Evolutionary conservation across 2,888 invertebrate species (phyloP), one percentile per base, ranked within the genome.

Genomic region (Scotopteryx bipunctaria): DNA sequence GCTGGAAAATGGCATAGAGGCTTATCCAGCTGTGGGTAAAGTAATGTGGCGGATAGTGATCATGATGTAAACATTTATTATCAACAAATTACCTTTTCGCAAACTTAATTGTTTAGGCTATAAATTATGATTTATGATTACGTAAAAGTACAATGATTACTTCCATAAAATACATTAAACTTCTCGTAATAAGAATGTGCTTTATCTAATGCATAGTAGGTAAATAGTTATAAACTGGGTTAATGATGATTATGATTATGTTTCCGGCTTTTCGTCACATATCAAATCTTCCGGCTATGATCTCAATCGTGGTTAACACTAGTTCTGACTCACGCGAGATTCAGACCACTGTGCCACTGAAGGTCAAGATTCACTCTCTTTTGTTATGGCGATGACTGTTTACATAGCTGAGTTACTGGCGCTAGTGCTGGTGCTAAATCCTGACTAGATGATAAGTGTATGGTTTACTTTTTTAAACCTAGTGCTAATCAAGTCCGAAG

Each of bases 291-390:
- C 36, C 51, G 41, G 45, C 35, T 11, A 41, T 29, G 8, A 14
- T 33, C 6, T 31, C 2, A 17, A 23, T 41, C 25, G 13, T 35
- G n/a, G n/a, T n/a, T n/a, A 27, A 6, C 21, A 9, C 67, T 69
- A 63, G 61, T 61, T 9, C 61, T 62, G 59, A 63, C 61, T 71
- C 77, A 75, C 71, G 72, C 54, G 47, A 52, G 57, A 78, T 79
- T 74, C 64, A 67, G 76, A 69, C 67, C 66, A 80, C 68, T 75
- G 69, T 79, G 81, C 73, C 73, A 80, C 69, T 64, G 69, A 73
- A 79, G 83, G 80, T 81, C 76, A 79, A 64, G 55, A 60, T 57
- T 60, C 58, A 63, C 62, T 63, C 58, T 58, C 60, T 60, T 64
- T 43, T 43, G 52, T 36, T 40, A 23, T 3, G 19, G 21, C 21